phyloP scores from a whole-genome alignment of 2,888 invertebrate genomes.

The Ormia ochracea region DNA sequence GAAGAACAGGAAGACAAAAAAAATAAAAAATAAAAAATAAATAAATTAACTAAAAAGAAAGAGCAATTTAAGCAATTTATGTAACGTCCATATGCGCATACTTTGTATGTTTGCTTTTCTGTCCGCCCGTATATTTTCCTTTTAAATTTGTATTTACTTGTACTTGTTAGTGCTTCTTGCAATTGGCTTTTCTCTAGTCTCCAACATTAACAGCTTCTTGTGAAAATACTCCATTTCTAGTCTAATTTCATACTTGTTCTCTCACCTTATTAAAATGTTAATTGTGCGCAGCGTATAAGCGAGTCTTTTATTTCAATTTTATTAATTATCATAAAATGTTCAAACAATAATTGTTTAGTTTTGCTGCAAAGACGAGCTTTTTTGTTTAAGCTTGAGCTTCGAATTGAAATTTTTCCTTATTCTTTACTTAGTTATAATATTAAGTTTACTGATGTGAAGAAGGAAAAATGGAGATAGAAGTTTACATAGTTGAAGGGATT shows the following conservation, averaged over 20 bases:
- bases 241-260: slow-evolving; percentile 35
- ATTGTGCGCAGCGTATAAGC: slow-evolving; percentile 35
- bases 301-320: background rate
- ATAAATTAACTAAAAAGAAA: too few relatives aligned
- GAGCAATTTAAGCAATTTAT: slow-evolving; percentile 58
- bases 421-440: too few relatives aligned
- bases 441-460: too few relatives aligned
- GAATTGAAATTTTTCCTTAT: too few relatives aligned
- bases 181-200: background rate
- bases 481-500: too few relatives aligned
- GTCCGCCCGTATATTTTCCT: background rate
- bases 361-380: slow-evolving; percentile 10
- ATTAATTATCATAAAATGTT: background rate
- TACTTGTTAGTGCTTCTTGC: background rate
- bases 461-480: too few relatives aligned
- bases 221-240: background rate
- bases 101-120: slow-evolving; percentile 24
- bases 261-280: slow-evolving; percentile 52
- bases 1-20: slow-evolving; percentile 5
- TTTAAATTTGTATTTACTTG: background rate
- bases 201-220: slow-evolving; percentile 43
- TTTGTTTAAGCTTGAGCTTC: too few relatives aligned
- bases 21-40: too few relatives aligned
- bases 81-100: slow-evolving; percentile 19
- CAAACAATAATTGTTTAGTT: background rate